Evolutionary conservation across 2,888 invertebrate genomes (phyloP), one percentile per base, ranked within the genome.

Genomic region (Meloe dianella): DNA sequence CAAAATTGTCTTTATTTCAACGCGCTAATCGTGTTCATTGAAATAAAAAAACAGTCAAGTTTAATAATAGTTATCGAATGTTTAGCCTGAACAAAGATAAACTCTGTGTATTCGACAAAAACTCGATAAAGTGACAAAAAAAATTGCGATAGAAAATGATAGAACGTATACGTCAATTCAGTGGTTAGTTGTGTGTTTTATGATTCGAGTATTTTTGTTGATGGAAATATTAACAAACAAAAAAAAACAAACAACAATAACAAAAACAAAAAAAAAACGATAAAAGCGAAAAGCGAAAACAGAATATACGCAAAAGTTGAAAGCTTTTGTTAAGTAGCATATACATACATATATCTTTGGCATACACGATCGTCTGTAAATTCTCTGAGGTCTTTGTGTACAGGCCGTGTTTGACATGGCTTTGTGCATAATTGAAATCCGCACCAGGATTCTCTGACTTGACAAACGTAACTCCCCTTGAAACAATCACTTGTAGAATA

Each of bases 381-480:
- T 69, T 69, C 66, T 63, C 62, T 57, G 24, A 24, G 64, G 64
- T 62, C 67, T 69, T 69, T 67, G 66, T 66, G 67, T 66, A 41
- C 24, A 27, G 38, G 9, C 32, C 41, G 35, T 35, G 65, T 64
- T 67, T 63, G 67, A 67, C 67, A 61, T 56, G 67, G 64, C 67
- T 69, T 64, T 66, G 69, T 67, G 69, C 66, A 69, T 69, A 69
- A 69, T 69, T 69, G 69, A 69, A 69, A 69, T 69, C 64, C 69
- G 65, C 69, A 66, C 64, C 60, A 62, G 56, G 64, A 60, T 54
- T 14, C 24, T 27, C 57, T 41, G 47, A 57, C 64, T 57, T 63
- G 69, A 69, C 66, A 66, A 69, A 69, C 64, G 66, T 69, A 65
- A 54, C 63, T 60, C 63, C 59, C 66, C 32, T 12, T 51, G 65